Percentiles rank a stretch among this genome's conserved stretches.
phyloP scores from a whole-genome alignment of 2,797 vertebrate genomes.

The Peromyscus melanophrys region DNA sequence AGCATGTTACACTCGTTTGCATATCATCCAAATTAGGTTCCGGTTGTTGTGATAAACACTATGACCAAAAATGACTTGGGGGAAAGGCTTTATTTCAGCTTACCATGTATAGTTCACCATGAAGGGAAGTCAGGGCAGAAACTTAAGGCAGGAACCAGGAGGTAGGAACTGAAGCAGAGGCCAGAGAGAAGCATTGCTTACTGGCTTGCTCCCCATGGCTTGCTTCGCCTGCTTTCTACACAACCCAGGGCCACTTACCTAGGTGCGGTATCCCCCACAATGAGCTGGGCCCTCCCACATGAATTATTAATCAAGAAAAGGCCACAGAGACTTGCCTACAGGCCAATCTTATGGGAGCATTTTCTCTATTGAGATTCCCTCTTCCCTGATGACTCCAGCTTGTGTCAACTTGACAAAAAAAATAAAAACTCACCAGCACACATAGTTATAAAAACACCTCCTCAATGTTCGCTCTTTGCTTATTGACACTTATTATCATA shows the following conservation, averaged over 20 bases:
- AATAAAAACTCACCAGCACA: neutral
- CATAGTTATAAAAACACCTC: neutral
- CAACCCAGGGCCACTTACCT: neutral
- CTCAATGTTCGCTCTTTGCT: neutral
- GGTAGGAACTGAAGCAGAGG: neutral
- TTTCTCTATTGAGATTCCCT: neutral
- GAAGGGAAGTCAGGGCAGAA: neutral
- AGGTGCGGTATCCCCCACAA: neutral
- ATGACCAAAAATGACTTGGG: neutral
- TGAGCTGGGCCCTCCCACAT: neutral
- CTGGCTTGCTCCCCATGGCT: neutral
- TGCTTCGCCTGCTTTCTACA: neutral
- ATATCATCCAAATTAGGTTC: neutral
- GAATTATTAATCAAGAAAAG: neutral
- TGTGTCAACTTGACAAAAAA: neutral
- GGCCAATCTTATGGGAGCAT: neutral
- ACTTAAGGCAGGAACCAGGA: too few relatives aligned
- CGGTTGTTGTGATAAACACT: neutral
- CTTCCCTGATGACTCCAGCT: neutral
- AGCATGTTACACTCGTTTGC: neutral
- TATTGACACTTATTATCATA: neutral
- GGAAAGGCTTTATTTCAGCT: neutral
- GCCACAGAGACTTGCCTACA: neutral
- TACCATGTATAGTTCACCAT: neutral
- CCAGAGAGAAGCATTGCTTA: neutral